Conservation (phyloP, 92 coral and sea anemone genomes). For the Isaurus tuberculatus region DNA sequence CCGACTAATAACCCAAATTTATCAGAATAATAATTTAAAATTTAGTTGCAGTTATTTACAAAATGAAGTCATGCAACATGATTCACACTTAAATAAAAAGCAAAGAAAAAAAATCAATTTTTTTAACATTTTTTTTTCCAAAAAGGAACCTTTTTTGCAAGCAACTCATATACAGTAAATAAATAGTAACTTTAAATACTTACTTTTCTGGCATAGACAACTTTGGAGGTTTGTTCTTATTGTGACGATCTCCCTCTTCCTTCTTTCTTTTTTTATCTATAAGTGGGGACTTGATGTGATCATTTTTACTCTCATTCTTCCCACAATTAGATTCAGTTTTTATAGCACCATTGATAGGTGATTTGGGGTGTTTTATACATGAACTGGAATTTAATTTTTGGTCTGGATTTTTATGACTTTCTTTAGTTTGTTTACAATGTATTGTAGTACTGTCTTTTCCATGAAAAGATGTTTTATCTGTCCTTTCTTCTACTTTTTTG, state of each 20-base stretch:
- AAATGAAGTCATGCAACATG: no score
- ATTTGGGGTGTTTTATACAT: slow-evolving; percentile 13
- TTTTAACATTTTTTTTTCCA: background rate
- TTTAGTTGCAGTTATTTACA: no score
- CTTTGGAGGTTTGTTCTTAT: slow-evolving; percentile 70
- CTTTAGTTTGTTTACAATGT: slow-evolving; percentile 10
- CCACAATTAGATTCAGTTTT: slow-evolving; percentile 24
- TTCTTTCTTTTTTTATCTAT: slow-evolving; percentile 29
- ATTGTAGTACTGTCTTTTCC: background rate
- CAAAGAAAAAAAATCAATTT: background rate
- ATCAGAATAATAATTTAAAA: no score
- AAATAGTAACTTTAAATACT: background rate
- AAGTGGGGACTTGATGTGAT: background rate
- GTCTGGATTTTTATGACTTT: background rate
- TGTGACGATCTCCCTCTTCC: slow-evolving; percentile 50
- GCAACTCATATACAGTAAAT: background rate
- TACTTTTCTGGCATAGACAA: slow-evolving; percentile 66
- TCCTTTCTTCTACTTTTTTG: background rate
- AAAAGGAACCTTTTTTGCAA: background rate
- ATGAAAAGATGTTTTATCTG: background rate
- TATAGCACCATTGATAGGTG: slow-evolving; percentile 20
- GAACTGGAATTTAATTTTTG: slow-evolving; percentile 16
- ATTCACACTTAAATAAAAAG: no score
- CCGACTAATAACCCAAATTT: no score
- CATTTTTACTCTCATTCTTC: background rate